Base-by-base conservation (phyloP, 2,113 vertebrate species). In the Sakesphorus luctuosus region DNA sequence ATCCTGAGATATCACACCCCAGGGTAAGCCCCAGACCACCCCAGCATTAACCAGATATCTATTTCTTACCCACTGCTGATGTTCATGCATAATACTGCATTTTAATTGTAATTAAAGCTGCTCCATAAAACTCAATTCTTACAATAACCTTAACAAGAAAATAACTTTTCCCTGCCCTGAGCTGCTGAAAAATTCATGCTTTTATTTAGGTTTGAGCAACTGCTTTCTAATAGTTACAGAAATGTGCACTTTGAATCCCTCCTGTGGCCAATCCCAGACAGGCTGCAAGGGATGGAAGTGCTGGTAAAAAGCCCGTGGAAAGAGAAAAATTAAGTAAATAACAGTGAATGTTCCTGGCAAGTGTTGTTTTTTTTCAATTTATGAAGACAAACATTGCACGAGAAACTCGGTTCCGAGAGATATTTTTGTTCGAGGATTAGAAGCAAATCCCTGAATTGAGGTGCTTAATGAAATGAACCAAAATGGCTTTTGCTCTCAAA, bases 401-500 rank as follows among this genome's bases (percentile, higher is more conserved):
- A 84, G 76, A 75, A 92, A 72, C 56, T 84, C 2, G 0, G 52
- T 84, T 92, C n/a, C 0, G 13, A 65, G 86, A 75, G 65, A 40
- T 65, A 86, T 89, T 94, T 92, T 93, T 6, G 7, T 84, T 46
- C 1, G 0, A 78, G 90, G 86, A 93, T 96, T 90, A 93, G 88
- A 79, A 69, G 83, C 7, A 96, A 97, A 97, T 94, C 96, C 88
- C 88, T 55, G 92, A 94, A 75, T 59, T 90, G 90, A 87, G 88
- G 90, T 81, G 72, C 88, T 96, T 94, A 96, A 95, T 94, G 92
- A 93, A 96, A 96, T 78, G 88, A 94, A 92, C 83, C 65, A 65
- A 96, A 94, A 87, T 89, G 93, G 79, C 79, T 95, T 96, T 96
- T 75, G 31, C 84, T 93, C 38, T 84, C 88, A 93, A 93, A 96